Evolutionary conservation across 2,113 vertebrate species (phyloP).

Genomic region (Corythaeola cristata): DNA sequence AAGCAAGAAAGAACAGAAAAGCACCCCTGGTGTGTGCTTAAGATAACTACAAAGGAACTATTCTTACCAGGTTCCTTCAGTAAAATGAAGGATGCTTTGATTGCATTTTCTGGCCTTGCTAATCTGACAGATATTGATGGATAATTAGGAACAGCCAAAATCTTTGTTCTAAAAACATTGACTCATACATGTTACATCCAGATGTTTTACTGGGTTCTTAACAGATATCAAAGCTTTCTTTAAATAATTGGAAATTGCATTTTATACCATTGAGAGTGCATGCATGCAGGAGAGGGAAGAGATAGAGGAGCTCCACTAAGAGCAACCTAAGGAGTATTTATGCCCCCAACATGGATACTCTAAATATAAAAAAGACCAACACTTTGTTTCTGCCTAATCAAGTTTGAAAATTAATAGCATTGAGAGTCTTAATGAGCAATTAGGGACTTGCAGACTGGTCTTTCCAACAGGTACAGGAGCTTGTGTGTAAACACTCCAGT

Average conservation of each 20-base stretch:
- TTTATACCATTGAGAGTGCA: neutral
- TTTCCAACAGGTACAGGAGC: neutral
- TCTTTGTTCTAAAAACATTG: neutral
- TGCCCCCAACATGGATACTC: neutral
- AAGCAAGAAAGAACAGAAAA: conserved; percentile 17
- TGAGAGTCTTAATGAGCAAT: neutral
- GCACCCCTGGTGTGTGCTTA: conserved; percentile 2
- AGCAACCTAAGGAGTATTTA: neutral
- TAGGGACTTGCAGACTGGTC: neutral
- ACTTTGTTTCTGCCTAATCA: conserved; percentile 2
- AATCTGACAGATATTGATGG: conserved; percentile 44
- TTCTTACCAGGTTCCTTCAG: conserved; percentile 19
- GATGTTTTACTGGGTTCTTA: neutral
- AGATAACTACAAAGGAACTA: conserved; percentile 52
- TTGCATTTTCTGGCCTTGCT: conserved; percentile 9
- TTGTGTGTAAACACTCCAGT: neutral
- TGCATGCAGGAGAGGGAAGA: neutral
- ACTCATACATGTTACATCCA: neutral
- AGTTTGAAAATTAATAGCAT: neutral
- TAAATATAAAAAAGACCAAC: neutral
- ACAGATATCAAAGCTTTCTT: neutral
- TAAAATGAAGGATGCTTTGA: conserved; percentile 13
- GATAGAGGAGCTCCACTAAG: neutral
- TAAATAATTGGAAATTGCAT: neutral
- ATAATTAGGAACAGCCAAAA: conserved; percentile 26